Base-by-base conservation (phyloP, 2,797 vertebrate genomes). In the Pagetopsis macropterus region DNA sequence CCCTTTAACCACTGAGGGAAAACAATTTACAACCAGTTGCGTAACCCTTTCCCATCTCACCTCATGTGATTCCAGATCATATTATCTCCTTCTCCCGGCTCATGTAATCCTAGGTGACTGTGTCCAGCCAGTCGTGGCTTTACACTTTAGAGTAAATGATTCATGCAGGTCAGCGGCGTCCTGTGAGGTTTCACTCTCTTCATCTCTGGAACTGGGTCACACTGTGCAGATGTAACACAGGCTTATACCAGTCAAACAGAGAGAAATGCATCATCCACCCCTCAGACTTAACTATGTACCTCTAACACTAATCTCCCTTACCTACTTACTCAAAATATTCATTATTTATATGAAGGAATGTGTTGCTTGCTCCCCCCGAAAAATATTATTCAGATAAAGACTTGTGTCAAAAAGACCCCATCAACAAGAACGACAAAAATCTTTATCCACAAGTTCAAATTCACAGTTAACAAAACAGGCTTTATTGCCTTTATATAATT, bases 201-300 rank as follows among this genome's bases (percentile, higher is more conserved):
- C 82, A 77, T 90, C 78, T 45, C 82, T 76, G 68, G 68, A 94
- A 91, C 72, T 93, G 87, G 92, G 93, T 94, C 91, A 93, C 58
- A 3, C 68, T 59, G 70, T 61, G 86, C 68, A 66, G 75, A 83
- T 87, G 83, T 82, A 81, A 81, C 81, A 11, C 78, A 71, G 70
- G 66, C 79, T 44, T 54, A 58, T 79, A 75, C 40, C 74, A 74
- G 79, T 75, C 75, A 33, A 31, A 75, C 56, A 57, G 54, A 58
- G 19, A 63, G 27, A 27, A 27, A 27, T 5, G 27, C 4, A 4
- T 5, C 4, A 27, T 27, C 27, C 27, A 37, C 8, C 33, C 33
- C 33, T 37, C 33, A 27, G 4, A 27, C 8, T 37, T 37, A 37
- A 37, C 33, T 37, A 8, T 37, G 9, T 37, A 37, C 33, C 33